Percentiles rank a stretch among this genome's conserved stretches.
Conservation (phyloP, 2,113 vertebrate species). For the Perca schrenkii region DNA sequence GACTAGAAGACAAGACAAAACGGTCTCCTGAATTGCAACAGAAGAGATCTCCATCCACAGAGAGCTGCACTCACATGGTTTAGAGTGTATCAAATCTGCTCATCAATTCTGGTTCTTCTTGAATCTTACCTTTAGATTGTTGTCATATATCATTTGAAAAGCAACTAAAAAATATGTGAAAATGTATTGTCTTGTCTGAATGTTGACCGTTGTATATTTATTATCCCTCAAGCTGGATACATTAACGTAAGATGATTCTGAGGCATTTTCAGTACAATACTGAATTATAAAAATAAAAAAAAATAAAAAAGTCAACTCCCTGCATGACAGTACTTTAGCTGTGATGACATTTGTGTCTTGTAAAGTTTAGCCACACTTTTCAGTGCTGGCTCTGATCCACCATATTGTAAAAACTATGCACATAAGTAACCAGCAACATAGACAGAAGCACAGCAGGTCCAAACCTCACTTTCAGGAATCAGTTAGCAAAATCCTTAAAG, state of each 20-base stretch:
- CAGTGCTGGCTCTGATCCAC: not conserved
- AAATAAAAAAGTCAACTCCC: not conserved
- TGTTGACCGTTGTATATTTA: not conserved
- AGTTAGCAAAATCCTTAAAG: not conserved
- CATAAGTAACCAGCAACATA: not conserved
- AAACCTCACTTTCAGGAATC: not conserved
- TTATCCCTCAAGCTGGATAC: not conserved
- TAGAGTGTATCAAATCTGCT: not conserved
- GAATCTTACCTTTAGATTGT: not conserved
- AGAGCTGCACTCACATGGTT: not conserved
- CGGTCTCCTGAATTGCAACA: not conserved
- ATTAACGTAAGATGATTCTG: not conserved
- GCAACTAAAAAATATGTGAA: not conserved
- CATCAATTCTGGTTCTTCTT: not conserved
- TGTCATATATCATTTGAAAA: no score
- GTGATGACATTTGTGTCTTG: not conserved
- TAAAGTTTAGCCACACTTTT: not conserved
- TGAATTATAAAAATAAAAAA: not conserved
- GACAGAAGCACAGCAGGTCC: not conserved
- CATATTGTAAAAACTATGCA: not conserved
- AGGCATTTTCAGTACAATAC: not conserved
- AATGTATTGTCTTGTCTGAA: not conserved
- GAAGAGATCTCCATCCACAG: not conserved
- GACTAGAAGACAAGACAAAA: not conserved
- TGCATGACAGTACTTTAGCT: not conserved